Percentiles rank a stretch among this genome's conserved stretches.
phyloP scores from a whole-genome alignment of 2,797 vertebrate genomes.

The Hemibagrus guttatus region DNA sequence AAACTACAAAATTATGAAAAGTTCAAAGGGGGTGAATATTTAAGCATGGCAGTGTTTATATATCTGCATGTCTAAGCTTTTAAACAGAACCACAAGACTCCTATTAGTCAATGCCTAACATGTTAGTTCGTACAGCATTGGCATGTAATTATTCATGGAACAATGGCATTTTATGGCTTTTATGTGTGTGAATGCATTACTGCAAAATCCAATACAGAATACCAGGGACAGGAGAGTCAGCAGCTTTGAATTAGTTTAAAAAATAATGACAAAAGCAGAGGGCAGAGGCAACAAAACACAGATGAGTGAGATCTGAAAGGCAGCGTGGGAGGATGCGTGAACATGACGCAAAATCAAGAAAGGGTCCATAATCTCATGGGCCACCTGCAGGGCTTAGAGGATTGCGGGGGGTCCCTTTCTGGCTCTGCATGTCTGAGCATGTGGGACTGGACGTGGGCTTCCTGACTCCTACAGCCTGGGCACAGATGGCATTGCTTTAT shows the following conservation, averaged over 20 bases:
- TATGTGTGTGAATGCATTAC: constrained; percentile 2
- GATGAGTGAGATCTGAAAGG: constrained; percentile 21
- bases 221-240: neutral
- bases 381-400: constrained; percentile 7
- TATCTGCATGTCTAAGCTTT: neutral
- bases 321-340: neutral
- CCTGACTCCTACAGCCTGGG: constrained; percentile 75
- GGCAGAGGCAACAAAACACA: neutral
- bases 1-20: neutral
- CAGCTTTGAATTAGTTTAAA: neutral
- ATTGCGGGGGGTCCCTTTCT: constrained; percentile 60
- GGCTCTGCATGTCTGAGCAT: constrained; percentile 70
- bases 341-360: neutral
- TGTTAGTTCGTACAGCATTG: constrained; percentile 16
- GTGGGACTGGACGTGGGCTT: constrained; percentile 76
- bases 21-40: constrained; percentile 14
- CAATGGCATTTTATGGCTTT: constrained; percentile 20
- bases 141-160: constrained; percentile 27
- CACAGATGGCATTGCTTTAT: constrained; percentile 76
- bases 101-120: constrained; percentile 23
- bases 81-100: constrained; percentile 17
- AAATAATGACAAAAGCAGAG: neutral
- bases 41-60: neutral
- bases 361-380: neutral
- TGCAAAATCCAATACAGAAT: neutral